These are phyloP conservation scores for Parauchenoglanis ngamensis DNA, from an alignment of 2,797 vertebrate species.

Conservation along the genomic window DNA sequence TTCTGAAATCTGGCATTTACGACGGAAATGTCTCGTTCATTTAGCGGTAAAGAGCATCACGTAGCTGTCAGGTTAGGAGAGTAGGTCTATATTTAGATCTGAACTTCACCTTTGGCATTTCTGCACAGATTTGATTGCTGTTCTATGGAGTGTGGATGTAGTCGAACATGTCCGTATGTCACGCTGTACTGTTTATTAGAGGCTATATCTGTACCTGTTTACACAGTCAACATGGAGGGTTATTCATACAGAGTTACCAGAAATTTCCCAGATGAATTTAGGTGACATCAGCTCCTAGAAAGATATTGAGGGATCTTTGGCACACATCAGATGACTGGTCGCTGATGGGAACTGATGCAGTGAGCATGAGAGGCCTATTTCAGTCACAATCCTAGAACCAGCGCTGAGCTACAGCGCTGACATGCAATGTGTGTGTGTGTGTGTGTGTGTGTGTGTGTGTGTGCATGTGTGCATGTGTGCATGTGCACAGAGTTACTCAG, in stretches of 20 bases:
- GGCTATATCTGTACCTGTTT: background rate
- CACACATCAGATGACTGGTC: background rate
- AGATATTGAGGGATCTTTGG: background rate
- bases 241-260: background rate
- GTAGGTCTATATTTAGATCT: constrained; percentile 34
- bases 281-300: background rate
- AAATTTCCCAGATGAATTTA: background rate
- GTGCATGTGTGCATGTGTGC: background rate
- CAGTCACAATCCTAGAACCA: background rate
- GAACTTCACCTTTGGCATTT: constrained; percentile 53
- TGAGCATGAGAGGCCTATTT: constrained; percentile 22
- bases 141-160: constrained; percentile 5
- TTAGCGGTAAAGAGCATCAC: constrained; percentile 46
- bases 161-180: background rate
- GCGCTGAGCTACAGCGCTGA: background rate
- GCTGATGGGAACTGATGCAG: constrained; percentile 24
- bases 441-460: constrained; percentile 11
- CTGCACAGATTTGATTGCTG: constrained; percentile 22
- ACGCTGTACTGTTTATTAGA: background rate
- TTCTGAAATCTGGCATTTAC: constrained; percentile 55
- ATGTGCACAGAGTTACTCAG: constrained; percentile 47
- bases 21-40: constrained; percentile 52
- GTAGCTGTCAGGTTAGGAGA: constrained; percentile 22
- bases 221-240: background rate
- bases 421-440: background rate